phyloP scores from a whole-genome alignment of 2,888 invertebrate genomes.

The Periphyllus acericola region DNA sequence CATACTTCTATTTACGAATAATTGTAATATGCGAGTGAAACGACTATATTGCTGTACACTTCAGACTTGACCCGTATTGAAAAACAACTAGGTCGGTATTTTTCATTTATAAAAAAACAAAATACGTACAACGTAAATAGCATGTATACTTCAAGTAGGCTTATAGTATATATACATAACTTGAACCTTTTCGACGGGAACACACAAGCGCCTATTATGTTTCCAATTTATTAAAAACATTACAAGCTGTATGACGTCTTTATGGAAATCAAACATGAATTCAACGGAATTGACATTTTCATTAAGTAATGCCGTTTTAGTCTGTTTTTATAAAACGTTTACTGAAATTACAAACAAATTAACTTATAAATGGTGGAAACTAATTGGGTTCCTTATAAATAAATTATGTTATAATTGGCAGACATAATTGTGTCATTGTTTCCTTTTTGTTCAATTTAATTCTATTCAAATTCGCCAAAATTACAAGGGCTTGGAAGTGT shows the following conservation, averaged over 20 bases:
- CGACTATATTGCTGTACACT: too few species aligned
- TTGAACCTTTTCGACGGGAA: too few species aligned
- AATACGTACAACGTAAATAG: too few species aligned
- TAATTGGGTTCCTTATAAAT: neutral
- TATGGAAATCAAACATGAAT: neutral
- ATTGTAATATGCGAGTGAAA: too few species aligned
- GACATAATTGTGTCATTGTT: neutral
- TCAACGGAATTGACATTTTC: neutral
- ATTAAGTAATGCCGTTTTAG: neutral
- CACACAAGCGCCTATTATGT: too few species aligned
- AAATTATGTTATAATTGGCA: neutral
- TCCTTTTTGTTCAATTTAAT: neutral
- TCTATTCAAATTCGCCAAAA: neutral
- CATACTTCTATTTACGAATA: too few species aligned
- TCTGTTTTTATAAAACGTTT: neutral
- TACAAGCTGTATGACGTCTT: neutral
- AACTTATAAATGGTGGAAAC: neutral
- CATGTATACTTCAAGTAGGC: too few species aligned
- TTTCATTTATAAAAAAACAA: too few species aligned
- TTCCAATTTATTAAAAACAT: neutral
- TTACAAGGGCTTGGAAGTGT: neutral
- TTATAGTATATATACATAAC: too few species aligned
- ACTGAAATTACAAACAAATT: neutral
- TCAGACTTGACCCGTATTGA: too few species aligned
- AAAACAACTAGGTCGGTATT: too few species aligned